These are phyloP conservation scores for Chymomyza procnemis DNA, from an alignment of 2,888 invertebrate species.

Conservation along the genomic window DNA sequence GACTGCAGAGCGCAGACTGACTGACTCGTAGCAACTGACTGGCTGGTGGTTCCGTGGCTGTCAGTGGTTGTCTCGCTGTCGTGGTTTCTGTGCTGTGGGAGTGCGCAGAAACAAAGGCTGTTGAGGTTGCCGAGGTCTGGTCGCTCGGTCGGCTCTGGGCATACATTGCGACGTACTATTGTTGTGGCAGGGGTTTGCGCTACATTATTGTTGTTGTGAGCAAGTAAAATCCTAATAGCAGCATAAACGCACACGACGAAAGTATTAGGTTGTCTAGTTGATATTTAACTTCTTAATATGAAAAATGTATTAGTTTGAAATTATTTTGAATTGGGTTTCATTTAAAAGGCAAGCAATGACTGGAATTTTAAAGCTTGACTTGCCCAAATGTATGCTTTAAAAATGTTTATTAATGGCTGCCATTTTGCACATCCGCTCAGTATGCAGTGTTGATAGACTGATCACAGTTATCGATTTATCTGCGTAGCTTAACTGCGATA, in stretches of 20 bases:
- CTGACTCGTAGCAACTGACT: constrained; percentile 54
- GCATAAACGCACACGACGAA: not conserved
- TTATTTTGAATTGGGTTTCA: no score
- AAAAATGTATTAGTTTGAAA: no score
- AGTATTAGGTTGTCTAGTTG: not conserved
- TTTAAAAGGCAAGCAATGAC: no score
- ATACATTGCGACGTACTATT: not conserved
- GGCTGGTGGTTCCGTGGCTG: constrained; percentile 1
- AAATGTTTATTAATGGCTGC: no score
- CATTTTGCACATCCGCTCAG: no score
- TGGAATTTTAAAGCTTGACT: no score
- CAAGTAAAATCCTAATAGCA: not conserved
- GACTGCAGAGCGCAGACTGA: constrained; percentile 59
- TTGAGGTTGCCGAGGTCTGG: constrained; percentile 41
- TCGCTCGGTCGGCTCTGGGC: constrained; percentile 7
- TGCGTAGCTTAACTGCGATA: no score
- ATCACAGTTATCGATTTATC: no score
- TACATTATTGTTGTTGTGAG: not conserved
- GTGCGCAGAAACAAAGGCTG: constrained; percentile 24
- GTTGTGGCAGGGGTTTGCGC: not conserved
- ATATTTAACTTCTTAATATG: not conserved
- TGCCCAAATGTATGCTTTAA: no score
- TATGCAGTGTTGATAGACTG: no score
- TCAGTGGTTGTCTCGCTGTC: not conserved
- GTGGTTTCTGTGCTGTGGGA: not conserved